Evolutionary conservation across 92 coral and sea anemone species (phyloP).

Genomic region (Zoanthus sansibaricus): DNA sequence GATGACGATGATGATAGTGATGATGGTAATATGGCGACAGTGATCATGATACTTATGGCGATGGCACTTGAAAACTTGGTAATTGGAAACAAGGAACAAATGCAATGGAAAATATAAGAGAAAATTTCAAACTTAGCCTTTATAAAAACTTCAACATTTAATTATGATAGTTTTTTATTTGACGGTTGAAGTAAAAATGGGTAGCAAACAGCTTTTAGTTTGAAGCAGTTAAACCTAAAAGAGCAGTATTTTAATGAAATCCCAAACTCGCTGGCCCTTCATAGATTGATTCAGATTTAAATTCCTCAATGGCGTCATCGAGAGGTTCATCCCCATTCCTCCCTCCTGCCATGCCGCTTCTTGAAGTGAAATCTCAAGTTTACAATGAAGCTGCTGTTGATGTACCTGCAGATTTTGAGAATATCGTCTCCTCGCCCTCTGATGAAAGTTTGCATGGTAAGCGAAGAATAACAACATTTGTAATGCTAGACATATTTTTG

Average conservation of each 20-base stretch:
- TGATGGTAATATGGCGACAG: too few species aligned
- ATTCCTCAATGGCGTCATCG: conserved; percentile 88
- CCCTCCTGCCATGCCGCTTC: conserved; percentile 96
- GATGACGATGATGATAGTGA: too few species aligned
- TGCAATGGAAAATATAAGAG: too few species aligned
- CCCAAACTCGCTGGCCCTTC: not conserved
- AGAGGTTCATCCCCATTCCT: conserved; percentile 94
- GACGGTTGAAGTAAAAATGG: too few species aligned
- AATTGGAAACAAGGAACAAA: too few species aligned
- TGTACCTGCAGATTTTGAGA: conserved; percentile 74
- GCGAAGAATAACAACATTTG: not conserved
- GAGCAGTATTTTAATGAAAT: not conserved
- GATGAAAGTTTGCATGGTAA: conserved; percentile 44
- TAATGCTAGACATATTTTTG: not conserved
- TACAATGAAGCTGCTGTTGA: conserved; percentile 87
- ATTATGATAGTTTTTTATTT: too few species aligned
- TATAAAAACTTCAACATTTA: too few species aligned
- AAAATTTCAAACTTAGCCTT: too few species aligned
- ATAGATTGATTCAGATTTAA: conserved; percentile 93
- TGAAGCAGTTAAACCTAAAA: too few species aligned
- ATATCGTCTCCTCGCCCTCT: conserved; percentile 49
- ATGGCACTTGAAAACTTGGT: too few species aligned
- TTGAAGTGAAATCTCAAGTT: conserved; percentile 74
- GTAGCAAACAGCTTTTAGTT: too few species aligned
- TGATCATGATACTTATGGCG: too few species aligned